These are phyloP conservation scores for Berghia stephanieae DNA, from an alignment of 1,140 invertebrate species.

Conservation along the genomic window DNA sequence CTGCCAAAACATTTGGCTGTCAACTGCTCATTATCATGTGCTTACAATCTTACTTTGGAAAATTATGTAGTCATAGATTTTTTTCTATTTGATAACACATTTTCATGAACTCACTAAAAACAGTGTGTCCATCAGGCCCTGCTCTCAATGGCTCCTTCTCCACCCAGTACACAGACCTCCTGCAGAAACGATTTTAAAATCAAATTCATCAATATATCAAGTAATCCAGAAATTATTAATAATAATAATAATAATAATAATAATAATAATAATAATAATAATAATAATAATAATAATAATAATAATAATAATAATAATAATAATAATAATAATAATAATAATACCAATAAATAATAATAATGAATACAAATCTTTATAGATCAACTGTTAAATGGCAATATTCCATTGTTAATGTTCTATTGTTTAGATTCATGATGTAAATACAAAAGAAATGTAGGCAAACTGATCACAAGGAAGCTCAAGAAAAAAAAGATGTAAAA, in stretches of 20 bases:
- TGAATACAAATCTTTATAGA: too few relatives aligned
- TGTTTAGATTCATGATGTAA: not conserved
- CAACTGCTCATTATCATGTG: too few relatives aligned
- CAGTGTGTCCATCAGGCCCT: not conserved
- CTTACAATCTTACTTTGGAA: too few relatives aligned
- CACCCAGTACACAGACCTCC: constrained; percentile 13
- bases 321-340: too few relatives aligned
- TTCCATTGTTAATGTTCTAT: not conserved
- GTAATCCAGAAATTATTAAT: not conserved
- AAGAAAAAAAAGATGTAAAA: too few relatives aligned
- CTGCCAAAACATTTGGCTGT: too few relatives aligned
- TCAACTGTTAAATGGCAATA: too few relatives aligned
- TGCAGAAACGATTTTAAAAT: not conserved
- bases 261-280: not conserved
- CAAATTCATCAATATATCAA: not conserved
- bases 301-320: too few relatives aligned
- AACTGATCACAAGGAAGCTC: too few relatives aligned
- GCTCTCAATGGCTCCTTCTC: not conserved
- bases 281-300: not conserved
- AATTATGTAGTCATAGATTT: too few relatives aligned
- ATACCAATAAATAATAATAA: too few relatives aligned
- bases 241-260: not conserved
- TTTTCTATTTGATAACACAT: too few relatives aligned
- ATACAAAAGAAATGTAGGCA: not conserved
- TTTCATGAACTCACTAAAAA: not conserved